Evolutionary conservation across 2,797 vertebrate species (phyloP).

Genomic region (Varecia variegata): DNA sequence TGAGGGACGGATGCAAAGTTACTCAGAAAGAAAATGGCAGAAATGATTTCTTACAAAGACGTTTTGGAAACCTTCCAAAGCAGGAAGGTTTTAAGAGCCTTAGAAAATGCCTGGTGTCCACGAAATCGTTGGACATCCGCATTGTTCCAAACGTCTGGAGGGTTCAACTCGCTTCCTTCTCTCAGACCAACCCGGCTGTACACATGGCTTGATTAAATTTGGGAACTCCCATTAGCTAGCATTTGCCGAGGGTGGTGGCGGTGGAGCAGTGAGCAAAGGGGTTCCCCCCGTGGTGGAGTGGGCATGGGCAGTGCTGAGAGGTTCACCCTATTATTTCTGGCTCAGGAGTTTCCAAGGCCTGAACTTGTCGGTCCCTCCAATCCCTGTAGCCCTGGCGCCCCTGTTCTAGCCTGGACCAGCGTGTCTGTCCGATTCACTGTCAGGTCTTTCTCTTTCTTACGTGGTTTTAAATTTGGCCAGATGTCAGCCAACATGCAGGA

Average conservation of each 20-base stretch:
- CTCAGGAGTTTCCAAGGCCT: constrained; percentile 13
- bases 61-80: constrained; percentile 7
- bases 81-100: neutral
- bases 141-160: neutral
- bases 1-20: constrained; percentile 41
- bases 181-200: neutral
- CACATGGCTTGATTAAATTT: neutral
- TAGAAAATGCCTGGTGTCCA: neutral
- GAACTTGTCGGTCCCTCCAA: neutral
- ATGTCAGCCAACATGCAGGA: neutral
- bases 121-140: neutral
- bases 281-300: neutral
- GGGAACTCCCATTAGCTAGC: constrained; percentile 43
- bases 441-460: neutral
- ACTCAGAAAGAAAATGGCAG: constrained; percentile 49
- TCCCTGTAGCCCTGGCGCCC: neutral
- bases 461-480: neutral
- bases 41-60: neutral
- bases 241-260: neutral
- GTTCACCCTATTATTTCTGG: neutral
- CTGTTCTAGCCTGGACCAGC: neutral
- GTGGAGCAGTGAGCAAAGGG: neutral
- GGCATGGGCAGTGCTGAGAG: neutral
- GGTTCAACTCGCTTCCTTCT: neutral
- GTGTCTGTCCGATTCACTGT: neutral